Base-by-base conservation (phyloP, 2,113 vertebrate species). In the Calyptomena viridis region DNA sequence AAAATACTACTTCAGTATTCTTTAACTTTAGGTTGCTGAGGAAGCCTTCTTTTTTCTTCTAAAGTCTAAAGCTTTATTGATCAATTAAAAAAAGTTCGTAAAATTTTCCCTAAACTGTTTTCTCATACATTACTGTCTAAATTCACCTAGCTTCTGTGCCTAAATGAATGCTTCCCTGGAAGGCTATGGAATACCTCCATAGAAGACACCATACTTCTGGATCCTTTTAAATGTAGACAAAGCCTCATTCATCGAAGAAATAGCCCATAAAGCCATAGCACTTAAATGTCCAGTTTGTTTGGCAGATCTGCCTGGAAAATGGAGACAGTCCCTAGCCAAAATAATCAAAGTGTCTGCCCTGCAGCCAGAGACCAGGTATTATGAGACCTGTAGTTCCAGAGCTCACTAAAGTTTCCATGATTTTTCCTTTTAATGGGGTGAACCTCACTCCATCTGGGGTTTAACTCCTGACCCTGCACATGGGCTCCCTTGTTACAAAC, bases 41-140 rank as follows among this genome's bases (percentile, higher is more conserved):
- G 11, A 74, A 68, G 3, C 1, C 0, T 16, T 21, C 15, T n/a
- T 2, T 3, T 5, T 5, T 2, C 21, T 25, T 50, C 14, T 30
- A 9, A 85, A 79, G 55, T 66, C 6, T n/a, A 74, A 49, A 10
- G 6, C 5, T 2, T 40, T 60, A 37, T 17, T 69, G 8, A 46
- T 63, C 24, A 75, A 33, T 67, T 82, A 24, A 60, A 85, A n/a
- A 12, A 55, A 4, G 5, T 49, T 22, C 69, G 17, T 35, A 10
- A 58, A 23, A 6, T 13, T 56, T 67, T 62, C 35, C 14, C 8
- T 79, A 19, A 82, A 40, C 12, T n/a, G 5, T 2, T 3, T 52
- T 52, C 23, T 79, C 14, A 35, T 10, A 50, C 2, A 31, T 27
- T 42, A 22, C 19, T 21, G 12, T 39, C 4, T 53, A 77, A 62